phyloP scores from a whole-genome alignment of 1,140 invertebrate species.

The Adelges cooleyi region DNA sequence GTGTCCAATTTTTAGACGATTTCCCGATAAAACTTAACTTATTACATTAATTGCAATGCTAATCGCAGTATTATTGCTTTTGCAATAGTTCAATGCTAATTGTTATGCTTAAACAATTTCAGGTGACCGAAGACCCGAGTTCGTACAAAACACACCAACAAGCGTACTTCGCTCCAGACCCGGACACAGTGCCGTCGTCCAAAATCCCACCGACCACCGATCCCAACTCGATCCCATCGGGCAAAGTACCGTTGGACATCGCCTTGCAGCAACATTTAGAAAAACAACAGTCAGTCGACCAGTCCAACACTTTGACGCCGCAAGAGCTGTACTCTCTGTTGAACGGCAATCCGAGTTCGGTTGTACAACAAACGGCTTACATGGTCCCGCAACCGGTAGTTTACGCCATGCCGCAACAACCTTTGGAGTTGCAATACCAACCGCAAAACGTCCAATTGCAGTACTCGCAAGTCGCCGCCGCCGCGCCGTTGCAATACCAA shows the following conservation, averaged over 20 bases:
- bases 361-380: not conserved
- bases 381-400: not conserved
- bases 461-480: not conserved
- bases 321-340: constrained; percentile 46
- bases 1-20: too few relatives aligned
- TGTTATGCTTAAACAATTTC: constrained; percentile 18
- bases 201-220: constrained; percentile 40
- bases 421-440: not conserved
- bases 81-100: too few relatives aligned
- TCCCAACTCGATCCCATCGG: constrained; percentile 40
- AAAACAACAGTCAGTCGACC: constrained; percentile 13
- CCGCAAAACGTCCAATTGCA: not conserved
- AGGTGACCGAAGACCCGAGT: constrained; percentile 38
- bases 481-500: not conserved
- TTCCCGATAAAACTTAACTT: too few relatives aligned
- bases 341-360: constrained; percentile 37
- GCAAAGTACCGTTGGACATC: constrained; percentile 36
- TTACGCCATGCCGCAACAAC: constrained; percentile 9
- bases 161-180: constrained; percentile 42
- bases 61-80: too few relatives aligned
- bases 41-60: too few relatives aligned
- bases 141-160: constrained; percentile 39
- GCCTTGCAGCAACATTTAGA: constrained; percentile 32
- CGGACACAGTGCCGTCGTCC: constrained; percentile 38
- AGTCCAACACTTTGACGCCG: constrained; percentile 39